These are phyloP conservation scores for Marronus borbonicus DNA, from an alignment of 2,888 invertebrate genomes.

Conservation along the genomic window DNA sequence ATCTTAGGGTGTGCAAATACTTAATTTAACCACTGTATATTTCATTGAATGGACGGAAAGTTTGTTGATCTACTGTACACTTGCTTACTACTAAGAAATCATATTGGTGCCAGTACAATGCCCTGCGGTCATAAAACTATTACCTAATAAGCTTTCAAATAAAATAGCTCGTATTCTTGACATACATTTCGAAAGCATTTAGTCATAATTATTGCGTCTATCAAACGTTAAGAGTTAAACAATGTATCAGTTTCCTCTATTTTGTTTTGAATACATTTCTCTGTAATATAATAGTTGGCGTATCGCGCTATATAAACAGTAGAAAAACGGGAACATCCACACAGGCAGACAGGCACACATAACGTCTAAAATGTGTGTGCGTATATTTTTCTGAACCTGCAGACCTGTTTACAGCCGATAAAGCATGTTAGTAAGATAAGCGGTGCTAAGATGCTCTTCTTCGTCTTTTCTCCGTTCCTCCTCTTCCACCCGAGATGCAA, in stretches of 20 bases:
- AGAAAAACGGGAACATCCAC: constrained; percentile 4
- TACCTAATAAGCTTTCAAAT: neutral
- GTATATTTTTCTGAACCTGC: constrained; percentile 40
- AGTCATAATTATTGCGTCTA: neutral
- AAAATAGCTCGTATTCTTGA: neutral
- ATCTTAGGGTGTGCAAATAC: no score
- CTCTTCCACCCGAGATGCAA: constrained; percentile 4
- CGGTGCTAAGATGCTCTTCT: constrained; percentile 16
- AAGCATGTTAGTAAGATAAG: constrained; percentile 43
- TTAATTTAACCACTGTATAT: no score
- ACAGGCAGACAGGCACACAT: constrained; percentile 3
- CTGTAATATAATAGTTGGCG: constrained; percentile 1
- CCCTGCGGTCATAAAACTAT: neutral
- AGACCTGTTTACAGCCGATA: constrained; percentile 43
- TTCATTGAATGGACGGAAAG: no score
- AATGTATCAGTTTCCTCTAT: neutral
- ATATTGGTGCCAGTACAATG: no score
- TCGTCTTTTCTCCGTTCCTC: neutral
- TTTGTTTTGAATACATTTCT: constrained; percentile 3
- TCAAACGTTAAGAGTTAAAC: neutral
- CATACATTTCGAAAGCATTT: constrained; percentile 10
- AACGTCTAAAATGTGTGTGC: constrained; percentile 2
- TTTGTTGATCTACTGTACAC: no score
- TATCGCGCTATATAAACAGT: neutral
- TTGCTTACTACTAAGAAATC: no score